Base-by-base conservation (phyloP, 2,113 vertebrate genomes). In the Acrocephalus arundinaceus region DNA sequence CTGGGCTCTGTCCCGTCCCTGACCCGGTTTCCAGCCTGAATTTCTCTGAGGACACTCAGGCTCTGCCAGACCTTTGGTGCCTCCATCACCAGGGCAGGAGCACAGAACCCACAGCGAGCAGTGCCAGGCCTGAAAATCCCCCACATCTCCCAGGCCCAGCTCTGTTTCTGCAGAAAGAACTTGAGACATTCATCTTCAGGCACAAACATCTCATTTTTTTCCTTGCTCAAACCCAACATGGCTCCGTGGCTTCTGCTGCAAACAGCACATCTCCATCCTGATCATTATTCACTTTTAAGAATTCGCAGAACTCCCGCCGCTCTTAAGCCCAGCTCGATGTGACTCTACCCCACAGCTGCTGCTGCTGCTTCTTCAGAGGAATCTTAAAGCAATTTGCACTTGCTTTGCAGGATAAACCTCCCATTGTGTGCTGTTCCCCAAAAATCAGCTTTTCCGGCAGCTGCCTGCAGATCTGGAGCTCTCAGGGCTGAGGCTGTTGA, bases 371-470 rank as follows among this genome's bases (percentile, higher is more conserved):
- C 91, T 90, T 62, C 83, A 58, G 66, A 92, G 39, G 52, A 72
- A 70, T 82, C 67, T 30, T 20, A 66, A 22, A 65, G 67, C 63
- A 87, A 43, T 73, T 41, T 54, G 81, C 81, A 79, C 74, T 62
- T 91, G 49, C 77, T 89, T 54, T 35, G 72, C 35, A 87, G 81
- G 41, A 89, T 63, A 89, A 93, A 67, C 49, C 46, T 87, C 88
- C 67, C 59, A 59, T 49, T 85, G 63, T 23, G n/a, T 28, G 48
- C 75, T 58, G 39, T 8, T 93, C 62, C 49, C 51, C 49, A 11
- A 80, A 90, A 84, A 3, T 24, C 58, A 71, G 78, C 52, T 91
- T 65, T 63, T 67, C 82, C 49, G 21, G 75, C 83, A 85, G 75
- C 68, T 87, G 67, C 63, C 65, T 57, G 12, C 33, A 45, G 54